These are phyloP conservation scores for Atopsyche davidsoni DNA, from an alignment of 1,140 invertebrate genomes.

Conservation along the genomic window DNA sequence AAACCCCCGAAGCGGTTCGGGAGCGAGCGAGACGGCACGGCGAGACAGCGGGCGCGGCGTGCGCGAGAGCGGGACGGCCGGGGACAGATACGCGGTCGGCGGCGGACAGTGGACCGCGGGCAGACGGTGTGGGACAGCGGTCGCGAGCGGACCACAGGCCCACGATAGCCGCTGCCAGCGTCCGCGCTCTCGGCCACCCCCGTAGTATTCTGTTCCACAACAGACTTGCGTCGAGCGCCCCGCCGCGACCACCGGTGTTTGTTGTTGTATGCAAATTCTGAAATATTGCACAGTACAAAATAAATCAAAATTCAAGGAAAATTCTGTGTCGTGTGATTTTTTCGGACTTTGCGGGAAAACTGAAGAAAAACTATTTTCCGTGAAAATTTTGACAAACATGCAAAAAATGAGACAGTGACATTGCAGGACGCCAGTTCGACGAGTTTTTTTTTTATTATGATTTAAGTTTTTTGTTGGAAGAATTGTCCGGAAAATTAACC, in stretches of 20 bases:
- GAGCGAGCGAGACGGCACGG: not conserved
- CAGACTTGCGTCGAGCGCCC: not conserved
- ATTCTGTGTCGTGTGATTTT: too few species aligned
- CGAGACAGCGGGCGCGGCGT: slow-evolving; percentile 5
- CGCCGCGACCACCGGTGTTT: not conserved
- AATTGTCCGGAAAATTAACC: not conserved
- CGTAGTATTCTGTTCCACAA: slow-evolving; percentile 1
- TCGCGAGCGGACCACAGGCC: slow-evolving; percentile 48
- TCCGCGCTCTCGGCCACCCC: slow-evolving; percentile 7
- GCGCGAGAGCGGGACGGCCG: slow-evolving; percentile 17
- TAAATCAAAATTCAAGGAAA: too few species aligned
- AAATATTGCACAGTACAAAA: too few species aligned
- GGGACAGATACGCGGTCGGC: slow-evolving; percentile 18
- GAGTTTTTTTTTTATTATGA: too few species aligned
- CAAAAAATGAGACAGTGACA: too few species aligned
- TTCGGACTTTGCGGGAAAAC: too few species aligned
- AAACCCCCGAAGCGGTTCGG: not conserved
- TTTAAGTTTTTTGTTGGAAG: too few species aligned
- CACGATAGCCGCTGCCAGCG: slow-evolving; percentile 33
- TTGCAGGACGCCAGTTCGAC: too few species aligned
- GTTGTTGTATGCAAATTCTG: too few species aligned
- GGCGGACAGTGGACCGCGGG: slow-evolving; percentile 36
- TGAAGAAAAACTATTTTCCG: too few species aligned
- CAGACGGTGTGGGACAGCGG: slow-evolving; percentile 51
- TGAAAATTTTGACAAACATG: too few species aligned